Evolutionary conservation across 2,797 vertebrate genomes (phyloP).

Genomic region (Rhynchotus rufescens): DNA sequence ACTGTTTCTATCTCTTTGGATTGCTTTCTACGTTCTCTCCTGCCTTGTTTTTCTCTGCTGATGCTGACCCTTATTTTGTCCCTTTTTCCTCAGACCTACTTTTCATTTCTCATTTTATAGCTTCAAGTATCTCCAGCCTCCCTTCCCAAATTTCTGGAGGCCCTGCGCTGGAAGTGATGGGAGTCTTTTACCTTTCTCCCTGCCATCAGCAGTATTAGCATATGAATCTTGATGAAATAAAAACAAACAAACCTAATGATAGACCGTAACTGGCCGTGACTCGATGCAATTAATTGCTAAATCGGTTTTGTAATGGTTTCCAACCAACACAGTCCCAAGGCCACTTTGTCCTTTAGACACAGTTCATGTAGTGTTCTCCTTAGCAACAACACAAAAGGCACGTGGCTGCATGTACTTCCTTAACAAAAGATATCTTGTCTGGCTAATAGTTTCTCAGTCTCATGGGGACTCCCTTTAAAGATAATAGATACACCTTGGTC

Average conservation of each 20-base stretch:
- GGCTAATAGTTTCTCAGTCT: not conserved
- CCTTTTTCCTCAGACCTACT: not conserved
- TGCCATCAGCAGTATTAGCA: not conserved
- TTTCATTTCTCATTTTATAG: not conserved
- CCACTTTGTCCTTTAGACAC: not conserved
- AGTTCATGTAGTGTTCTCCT: not conserved
- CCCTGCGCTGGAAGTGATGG: not conserved
- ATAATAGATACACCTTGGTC: not conserved
- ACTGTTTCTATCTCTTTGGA: not conserved
- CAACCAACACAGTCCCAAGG: not conserved
- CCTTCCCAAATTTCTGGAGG: not conserved
- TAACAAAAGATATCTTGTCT: not conserved
- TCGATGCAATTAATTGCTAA: slow-evolving; percentile 2
- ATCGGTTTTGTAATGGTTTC: not conserved
- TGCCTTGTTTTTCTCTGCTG: not conserved
- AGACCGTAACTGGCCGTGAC: not conserved
- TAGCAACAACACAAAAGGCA: not conserved
- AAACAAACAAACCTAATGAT: not conserved
- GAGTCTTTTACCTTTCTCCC: not conserved
- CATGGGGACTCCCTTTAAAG: no score
- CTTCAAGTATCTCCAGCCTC: not conserved
- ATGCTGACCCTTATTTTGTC: not conserved
- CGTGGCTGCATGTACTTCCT: not conserved
- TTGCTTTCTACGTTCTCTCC: not conserved
- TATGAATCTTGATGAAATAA: not conserved